Evolutionary conservation across 2,113 vertebrate species (phyloP), one percentile per base, ranked within the genome.

Genomic region (Cyanistes caeruleus): DNA sequence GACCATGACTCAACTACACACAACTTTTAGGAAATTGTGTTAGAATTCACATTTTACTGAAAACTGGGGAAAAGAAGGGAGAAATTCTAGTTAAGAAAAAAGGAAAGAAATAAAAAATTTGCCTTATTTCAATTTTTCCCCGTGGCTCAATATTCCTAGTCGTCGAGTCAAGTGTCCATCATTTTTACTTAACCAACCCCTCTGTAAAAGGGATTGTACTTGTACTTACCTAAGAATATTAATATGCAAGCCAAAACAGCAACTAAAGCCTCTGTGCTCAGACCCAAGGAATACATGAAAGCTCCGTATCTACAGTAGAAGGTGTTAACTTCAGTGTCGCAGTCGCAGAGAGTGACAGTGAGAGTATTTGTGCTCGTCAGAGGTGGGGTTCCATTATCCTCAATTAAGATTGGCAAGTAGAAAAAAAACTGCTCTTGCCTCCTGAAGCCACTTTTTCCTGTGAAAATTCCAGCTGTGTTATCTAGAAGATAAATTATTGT

Each of bases 351-450:
- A 3, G 96, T 97, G 78, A 99, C 74, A 35, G 98, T 99, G 30
- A 99, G 96, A 11, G 99, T 99, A 85, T 96, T 98, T 84, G 99
- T 99, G 91, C 99, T 99, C 3, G 99, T 98, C 51, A 99, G 98
- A 0, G 98, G 72, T 1, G 99, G 99, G 7, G 88, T 96, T 72
- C 99, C 99, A 10, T 99, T 99, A 97, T 99, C 99, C 3, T 92
- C 81, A 96, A 99, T 98, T 90, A 99, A 93, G 76, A 99, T 97
- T 8, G 98, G 97, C 58, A 99, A 93, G 31, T 98, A 97, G 96
- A 98, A 99, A 64, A 93, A 96, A 67, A 97, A 93, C 24, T 98
- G 98, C 30, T 99, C 98, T 82, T 98, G 94, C 43, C 97, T 98
- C 43, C 94, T 98, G 73, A 99, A 99, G 13, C 98, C 98, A 69